These are phyloP conservation scores for Bothrops jararaca DNA, from an alignment of 2,113 vertebrate species.

Conservation along the genomic window DNA sequence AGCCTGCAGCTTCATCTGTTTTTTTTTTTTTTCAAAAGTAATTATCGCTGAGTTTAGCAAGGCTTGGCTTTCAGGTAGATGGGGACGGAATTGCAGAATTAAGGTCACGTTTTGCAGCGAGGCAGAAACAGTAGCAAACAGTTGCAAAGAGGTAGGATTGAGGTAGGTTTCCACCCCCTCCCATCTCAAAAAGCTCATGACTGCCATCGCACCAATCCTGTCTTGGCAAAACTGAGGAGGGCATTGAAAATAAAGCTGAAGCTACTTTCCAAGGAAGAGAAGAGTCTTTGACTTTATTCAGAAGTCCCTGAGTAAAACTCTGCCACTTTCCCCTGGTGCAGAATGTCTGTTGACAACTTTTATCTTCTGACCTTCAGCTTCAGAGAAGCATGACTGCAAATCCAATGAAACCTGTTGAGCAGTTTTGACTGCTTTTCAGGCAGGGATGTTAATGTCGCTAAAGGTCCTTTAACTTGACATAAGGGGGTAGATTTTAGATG, in stretches of 20 bases:
- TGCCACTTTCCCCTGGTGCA: neutral
- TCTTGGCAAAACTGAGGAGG: neutral
- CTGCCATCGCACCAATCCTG: neutral
- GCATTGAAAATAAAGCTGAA: neutral
- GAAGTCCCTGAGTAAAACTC: neutral
- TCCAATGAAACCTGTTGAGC: neutral
- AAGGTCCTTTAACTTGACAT: neutral
- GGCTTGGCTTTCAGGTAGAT: neutral
- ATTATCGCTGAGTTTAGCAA: neutral
- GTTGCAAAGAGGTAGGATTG: neutral
- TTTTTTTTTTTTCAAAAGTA: neutral
- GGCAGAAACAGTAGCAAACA: neutral
- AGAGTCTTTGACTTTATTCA: neutral
- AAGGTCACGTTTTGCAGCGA: neutral
- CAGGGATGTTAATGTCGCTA: neutral
- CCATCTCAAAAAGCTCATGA: neutral
- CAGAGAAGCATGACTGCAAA: neutral
- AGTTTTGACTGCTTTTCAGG: neutral
- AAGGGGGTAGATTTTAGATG: too few species aligned
- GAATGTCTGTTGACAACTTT: neutral
- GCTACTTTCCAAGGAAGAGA: neutral
- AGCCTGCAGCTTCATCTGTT: neutral
- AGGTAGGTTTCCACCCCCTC: neutral
- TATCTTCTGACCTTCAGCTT: neutral
- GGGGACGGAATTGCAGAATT: neutral